Base-by-base conservation (phyloP, 2,797 vertebrate genomes). In the Semotilus atromaculatus region DNA sequence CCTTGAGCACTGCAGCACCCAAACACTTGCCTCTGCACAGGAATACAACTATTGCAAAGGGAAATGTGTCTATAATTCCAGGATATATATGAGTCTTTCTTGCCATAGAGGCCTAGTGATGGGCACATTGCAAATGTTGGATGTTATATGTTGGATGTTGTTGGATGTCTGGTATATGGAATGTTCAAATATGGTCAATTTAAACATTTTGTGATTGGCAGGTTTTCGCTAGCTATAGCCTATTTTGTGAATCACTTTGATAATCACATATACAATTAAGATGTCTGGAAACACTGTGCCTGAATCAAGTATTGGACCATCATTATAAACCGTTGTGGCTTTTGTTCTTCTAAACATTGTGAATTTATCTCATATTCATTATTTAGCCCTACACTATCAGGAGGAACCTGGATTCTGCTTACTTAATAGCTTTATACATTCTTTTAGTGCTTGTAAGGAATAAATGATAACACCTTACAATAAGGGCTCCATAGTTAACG, bases 271-370 rank as follows among this genome's bases (percentile, higher is more conserved):
- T 53, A 81, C 48, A 55, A 55, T 55, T 38, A 80, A 53, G 23
- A 80, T 53, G 48, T 81, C 48, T 70, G 48, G 51, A 81, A 31
- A 68, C 36, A 58, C 19, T 71, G 23, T 29, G n/a, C 10, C 48
- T 71, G 36, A 40, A 26, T 38, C 48, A 8, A 67, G 62, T 67
- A 38, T 19, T 72, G 26, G 67, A 48, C 26, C 31, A 7, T 62
- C 34, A 82, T 48, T 81, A 31, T 29, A 9, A 73, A 73, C 68
- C 3, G 0, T 21, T 40, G n/a, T 58, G 36, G 21, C 14, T 53
- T 68, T 80, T 53, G 29, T n/a, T 80, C 45, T 9, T 53, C 31
- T 38, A 53, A 68, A 80, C 45, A 38, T 21, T 70, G 45, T 80
- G 23, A 55, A 19, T 38, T 67, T 67, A 5, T 26, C 7, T 34